phyloP scores from a whole-genome alignment of 1,140 invertebrate species.

The Drosophila willistoni region DNA sequence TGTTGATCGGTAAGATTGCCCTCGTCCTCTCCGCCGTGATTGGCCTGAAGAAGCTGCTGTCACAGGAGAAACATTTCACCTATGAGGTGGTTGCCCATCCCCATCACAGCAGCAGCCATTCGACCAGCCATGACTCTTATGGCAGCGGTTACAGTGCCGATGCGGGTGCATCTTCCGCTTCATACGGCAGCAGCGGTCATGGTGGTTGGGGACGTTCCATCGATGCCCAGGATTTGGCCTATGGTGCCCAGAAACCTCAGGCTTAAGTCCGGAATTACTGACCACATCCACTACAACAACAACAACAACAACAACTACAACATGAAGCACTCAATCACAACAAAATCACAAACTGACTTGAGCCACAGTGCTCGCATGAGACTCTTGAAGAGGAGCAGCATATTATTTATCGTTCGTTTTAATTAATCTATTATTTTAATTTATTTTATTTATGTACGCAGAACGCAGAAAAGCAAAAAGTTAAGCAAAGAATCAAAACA shows the following conservation, averaged over 20 bases:
- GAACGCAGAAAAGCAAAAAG: constrained; percentile 39
- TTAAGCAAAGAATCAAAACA: constrained; percentile 40
- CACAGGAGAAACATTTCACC: constrained; percentile 91
- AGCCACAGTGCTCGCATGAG: constrained; percentile 54
- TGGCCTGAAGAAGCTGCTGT: constrained; percentile 91
- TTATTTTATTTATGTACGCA: constrained; percentile 78
- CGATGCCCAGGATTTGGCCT: constrained; percentile 89
- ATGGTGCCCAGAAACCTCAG: constrained; percentile 88
- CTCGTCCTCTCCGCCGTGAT: constrained; percentile 92
- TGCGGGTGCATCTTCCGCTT: constrained; percentile 84
- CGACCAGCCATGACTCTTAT: constrained; percentile 86
- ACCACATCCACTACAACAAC: constrained; percentile 30
- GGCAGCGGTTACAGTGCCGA: constrained; percentile 86
- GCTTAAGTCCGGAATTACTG: constrained; percentile 49
- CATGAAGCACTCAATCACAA: constrained; percentile 35
- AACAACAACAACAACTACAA: constrained; percentile 30
- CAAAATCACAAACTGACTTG: constrained; percentile 53
- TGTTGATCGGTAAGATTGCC: constrained; percentile 92
- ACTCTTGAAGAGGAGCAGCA: constrained; percentile 65
- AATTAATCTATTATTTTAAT: constrained; percentile 82
- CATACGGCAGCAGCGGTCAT: constrained; percentile 84
- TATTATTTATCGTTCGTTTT: constrained; percentile 80
- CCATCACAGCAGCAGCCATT: constrained; percentile 88
- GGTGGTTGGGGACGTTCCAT: constrained; percentile 89
- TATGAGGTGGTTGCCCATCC: constrained; percentile 93